Conservation (phyloP, 2,113 vertebrate species). For the Channa maculata region DNA sequence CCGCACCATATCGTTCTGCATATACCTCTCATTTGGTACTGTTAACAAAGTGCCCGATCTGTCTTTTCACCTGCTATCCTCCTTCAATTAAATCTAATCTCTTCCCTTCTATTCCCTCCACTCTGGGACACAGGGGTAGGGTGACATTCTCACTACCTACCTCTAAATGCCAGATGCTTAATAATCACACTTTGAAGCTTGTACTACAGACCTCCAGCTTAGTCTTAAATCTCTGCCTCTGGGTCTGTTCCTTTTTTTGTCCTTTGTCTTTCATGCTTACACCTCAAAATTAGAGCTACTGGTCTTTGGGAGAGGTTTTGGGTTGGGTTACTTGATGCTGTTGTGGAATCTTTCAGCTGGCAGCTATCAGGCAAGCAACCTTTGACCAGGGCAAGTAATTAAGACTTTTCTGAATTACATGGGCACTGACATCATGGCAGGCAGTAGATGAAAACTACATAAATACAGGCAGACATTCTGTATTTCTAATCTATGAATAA, state of each 20-base stretch:
- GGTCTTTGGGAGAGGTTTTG: not conserved
- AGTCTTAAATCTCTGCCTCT: conserved; percentile 43
- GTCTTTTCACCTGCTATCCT: conserved; percentile 20
- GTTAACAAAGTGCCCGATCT: conserved; percentile 24
- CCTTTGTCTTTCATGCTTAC: conserved; percentile 15
- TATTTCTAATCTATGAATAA: conserved; percentile 10
- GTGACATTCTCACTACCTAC: conserved; percentile 57
- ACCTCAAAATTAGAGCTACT: conserved; percentile 14
- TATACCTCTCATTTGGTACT: conserved; percentile 20
- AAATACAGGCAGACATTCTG: not conserved
- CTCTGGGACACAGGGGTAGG: conserved; percentile 32
- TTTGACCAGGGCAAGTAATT: conserved; percentile 42
- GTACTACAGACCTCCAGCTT: conserved; percentile 42
- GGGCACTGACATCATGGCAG: conserved; percentile 42
- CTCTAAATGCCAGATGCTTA: conserved; percentile 63
- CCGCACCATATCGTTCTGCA: conserved; percentile 16
- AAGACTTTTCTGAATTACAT: conserved; percentile 52
- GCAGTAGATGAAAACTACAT: conserved; percentile 37
- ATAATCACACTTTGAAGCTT: conserved; percentile 59
- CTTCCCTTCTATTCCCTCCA: not conserved
- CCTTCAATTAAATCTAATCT: conserved; percentile 40
- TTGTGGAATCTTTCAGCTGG: conserved; percentile 25
- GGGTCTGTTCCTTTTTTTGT: conserved; percentile 7
- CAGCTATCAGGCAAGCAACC: conserved; percentile 30
- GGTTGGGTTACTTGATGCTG: conserved; percentile 6